Evolutionary conservation across 2,888 invertebrate species (phyloP), one percentile per base, ranked within the genome.

Genomic region (Ophion costatus): DNA sequence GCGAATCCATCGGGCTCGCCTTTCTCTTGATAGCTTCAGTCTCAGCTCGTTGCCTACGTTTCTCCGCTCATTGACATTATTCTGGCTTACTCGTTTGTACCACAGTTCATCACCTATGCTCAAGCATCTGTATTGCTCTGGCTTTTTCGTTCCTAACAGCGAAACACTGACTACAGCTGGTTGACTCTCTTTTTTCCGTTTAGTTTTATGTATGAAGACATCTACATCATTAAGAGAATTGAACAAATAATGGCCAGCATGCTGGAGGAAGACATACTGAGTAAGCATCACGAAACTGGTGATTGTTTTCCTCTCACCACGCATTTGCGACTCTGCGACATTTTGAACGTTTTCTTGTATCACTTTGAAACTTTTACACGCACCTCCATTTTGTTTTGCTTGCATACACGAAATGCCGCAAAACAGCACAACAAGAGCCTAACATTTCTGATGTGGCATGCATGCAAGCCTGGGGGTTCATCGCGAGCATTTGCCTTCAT

Each of bases 1-100:
- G 90, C 88, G 88, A 89, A 90, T 90, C 90, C 80, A 80, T 84
- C 80, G 38, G 59, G 59, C 75, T 76, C 22, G 38, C 59, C 70
- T 71, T 71, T 66, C 57, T 45, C 75, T 38, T 33, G 66, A 76
- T 73, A 59, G 64, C 71, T 80, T 59, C 56, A 56, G 75, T 80
- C 76, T 82, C 79, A 64, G 82, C 63, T 67, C 73, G 63, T 73
- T 10, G 22, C 33, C 69, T 73, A 42, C 22, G 71, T 82, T 73
- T 80, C 79, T 69, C 29, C 33, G 45, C 79, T 78, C 69, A 63
- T 81, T 80, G 71, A 66, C 75, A 82, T 76, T 69, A 38, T 61
- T 82, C 56, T 61, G 24, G 42, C 80, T 63, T 38, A 71, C 24
- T 78, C 38, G 17, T 42, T 61, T 59, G 20, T 42, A 29, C 17